Conservation (phyloP, 2,888 invertebrate species). For the Cosmopolites sordidus region DNA sequence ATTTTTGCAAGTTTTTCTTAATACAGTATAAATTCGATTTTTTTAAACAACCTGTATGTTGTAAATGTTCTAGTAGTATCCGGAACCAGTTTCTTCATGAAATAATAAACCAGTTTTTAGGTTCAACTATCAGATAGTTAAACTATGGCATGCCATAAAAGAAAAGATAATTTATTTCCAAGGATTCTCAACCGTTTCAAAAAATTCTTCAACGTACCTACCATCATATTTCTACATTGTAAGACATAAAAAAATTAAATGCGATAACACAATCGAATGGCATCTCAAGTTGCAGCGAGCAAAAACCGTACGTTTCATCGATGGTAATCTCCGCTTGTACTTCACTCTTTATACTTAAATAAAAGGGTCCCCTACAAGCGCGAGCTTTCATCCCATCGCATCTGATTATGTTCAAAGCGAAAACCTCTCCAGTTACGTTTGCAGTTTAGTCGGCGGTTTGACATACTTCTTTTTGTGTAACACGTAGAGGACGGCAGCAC, state of each 20-base stretch:
- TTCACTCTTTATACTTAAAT: slow-evolving; percentile 21
- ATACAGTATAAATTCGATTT: too few species aligned
- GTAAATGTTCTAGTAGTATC: too few species aligned
- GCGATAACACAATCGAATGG: neutral
- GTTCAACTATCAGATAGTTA: too few species aligned
- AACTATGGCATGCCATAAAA: neutral
- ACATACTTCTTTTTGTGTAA: slow-evolving; percentile 17
- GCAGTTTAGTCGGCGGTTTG: slow-evolving; percentile 24
- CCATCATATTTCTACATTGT: neutral
- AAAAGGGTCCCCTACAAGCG: slow-evolving; percentile 15
- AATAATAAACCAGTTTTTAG: too few species aligned
- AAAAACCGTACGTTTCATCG: slow-evolving; percentile 14
- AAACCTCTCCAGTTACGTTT: slow-evolving; percentile 26
- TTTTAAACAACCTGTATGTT: too few species aligned
- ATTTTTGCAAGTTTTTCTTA: too few species aligned
- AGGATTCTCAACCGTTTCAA: neutral
- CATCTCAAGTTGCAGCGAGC: neutral
- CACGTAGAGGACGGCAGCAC: slow-evolving; percentile 10
- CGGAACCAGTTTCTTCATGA: too few species aligned
- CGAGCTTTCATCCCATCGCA: slow-evolving; percentile 24
- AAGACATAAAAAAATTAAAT: neutral
- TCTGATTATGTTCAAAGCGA: slow-evolving; percentile 27
- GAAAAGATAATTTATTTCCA: neutral
- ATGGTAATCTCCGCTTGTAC: slow-evolving; percentile 21
- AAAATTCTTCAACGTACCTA: neutral